A percentile compares a stretch with the other conserved stretches of the same genome.
These are phyloP conservation scores for Acyrthosiphon pisum DNA, from an alignment of 1,140 invertebrate genomes.

Conservation along the genomic window DNA sequence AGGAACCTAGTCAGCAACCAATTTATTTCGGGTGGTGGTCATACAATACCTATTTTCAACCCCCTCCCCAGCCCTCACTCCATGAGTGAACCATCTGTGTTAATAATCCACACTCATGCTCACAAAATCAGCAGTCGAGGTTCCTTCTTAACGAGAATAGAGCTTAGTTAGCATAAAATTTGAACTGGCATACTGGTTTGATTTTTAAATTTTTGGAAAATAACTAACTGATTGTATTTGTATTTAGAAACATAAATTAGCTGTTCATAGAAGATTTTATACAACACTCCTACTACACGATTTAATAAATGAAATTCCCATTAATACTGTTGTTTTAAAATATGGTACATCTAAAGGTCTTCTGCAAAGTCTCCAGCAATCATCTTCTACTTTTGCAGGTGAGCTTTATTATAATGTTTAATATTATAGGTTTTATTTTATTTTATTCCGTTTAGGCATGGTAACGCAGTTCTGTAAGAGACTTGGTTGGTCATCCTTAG, in stretches of 20 bases:
- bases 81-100: no score
- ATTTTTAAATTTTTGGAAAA: not conserved
- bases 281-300: constrained; percentile 91
- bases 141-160: no score
- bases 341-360: constrained; percentile 88
- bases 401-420: constrained; percentile 60
- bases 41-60: no score
- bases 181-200: not conserved
- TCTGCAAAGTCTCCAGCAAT: constrained; percentile 91
- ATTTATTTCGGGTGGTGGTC: no score
- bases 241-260: constrained; percentile 60
- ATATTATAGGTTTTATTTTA: constrained; percentile 39
- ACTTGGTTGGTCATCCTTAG: constrained; percentile 91
- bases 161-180: not conserved
- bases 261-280: constrained; percentile 78
- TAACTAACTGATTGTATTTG: not conserved
- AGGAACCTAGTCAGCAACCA: no score
- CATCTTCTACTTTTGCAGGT: constrained; percentile 95
- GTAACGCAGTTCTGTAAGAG: constrained; percentile 90
- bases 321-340: constrained; percentile 80
- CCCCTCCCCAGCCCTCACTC: no score
- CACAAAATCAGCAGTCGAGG: no score
- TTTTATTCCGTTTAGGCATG: constrained; percentile 73
- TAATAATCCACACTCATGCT: no score
- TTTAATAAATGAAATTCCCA: constrained; percentile 87